A percentile compares a stretch with the other conserved stretches of the same genome.
Evolutionary conservation across 2,888 invertebrate genomes (phyloP).

Genomic region (Rugalucina vietnamica): DNA sequence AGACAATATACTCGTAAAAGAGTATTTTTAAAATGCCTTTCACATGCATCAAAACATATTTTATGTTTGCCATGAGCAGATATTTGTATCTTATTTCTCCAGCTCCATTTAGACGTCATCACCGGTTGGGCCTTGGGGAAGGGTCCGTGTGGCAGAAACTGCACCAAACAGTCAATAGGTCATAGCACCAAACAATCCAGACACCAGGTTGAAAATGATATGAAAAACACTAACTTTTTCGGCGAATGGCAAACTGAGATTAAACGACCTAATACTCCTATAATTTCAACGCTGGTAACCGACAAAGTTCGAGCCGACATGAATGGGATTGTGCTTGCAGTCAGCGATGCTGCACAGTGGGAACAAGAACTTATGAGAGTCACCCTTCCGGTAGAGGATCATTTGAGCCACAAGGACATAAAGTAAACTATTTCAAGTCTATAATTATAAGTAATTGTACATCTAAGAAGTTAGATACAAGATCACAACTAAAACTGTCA

Average conservation of each 20-base stretch:
- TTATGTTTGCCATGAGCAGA: too few relatives aligned
- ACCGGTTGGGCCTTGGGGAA: slow-evolving; percentile 66
- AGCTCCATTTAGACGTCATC: slow-evolving; percentile 61
- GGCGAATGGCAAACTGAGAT: slow-evolving; percentile 59
- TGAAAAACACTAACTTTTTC: slow-evolving; percentile 42
- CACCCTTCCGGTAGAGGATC: slow-evolving; percentile 21
- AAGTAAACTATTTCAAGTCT: too few relatives aligned
- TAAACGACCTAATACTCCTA: neutral
- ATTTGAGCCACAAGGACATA: slow-evolving; percentile 32
- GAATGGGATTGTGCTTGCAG: slow-evolving; percentile 47
- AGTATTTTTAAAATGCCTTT: too few relatives aligned
- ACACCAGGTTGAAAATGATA: neutral
- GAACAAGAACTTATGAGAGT: slow-evolving; percentile 60
- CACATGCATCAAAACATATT: too few relatives aligned
- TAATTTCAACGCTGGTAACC: neutral
- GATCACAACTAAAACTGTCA: too few relatives aligned
- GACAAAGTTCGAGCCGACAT: slow-evolving; percentile 17
- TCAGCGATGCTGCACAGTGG: slow-evolving; percentile 59
- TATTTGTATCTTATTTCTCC: too few relatives aligned
- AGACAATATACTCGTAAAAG: too few relatives aligned
- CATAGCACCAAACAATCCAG: slow-evolving; percentile 43
- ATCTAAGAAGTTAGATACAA: too few relatives aligned
- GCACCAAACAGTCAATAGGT: slow-evolving; percentile 48
- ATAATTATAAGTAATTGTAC: too few relatives aligned
- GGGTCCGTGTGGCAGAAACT: slow-evolving; percentile 66